phyloP scores from a whole-genome alignment of 1,140 invertebrate genomes.

The Drosophila bocki region DNA sequence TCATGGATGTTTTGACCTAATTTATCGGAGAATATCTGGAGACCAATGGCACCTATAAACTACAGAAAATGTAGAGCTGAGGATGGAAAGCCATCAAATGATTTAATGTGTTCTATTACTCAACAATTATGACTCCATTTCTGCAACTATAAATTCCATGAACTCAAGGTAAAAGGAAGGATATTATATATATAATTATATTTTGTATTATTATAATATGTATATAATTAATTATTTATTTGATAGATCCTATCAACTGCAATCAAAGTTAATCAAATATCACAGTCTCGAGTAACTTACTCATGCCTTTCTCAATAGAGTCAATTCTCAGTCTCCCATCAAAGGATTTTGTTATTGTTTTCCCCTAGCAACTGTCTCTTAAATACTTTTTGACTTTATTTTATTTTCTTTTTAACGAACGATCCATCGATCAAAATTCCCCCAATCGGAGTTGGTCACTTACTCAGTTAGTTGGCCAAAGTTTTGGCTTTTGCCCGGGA shows the following conservation, averaged over 20 bases:
- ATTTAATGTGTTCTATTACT: not conserved
- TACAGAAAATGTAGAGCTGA: no score
- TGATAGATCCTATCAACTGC: not conserved
- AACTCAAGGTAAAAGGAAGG: no score
- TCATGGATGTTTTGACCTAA: conserved; percentile 30
- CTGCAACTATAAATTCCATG: no score
- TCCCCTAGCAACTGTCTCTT: not conserved
- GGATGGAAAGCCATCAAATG: no score
- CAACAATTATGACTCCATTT: not conserved
- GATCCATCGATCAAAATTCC: conserved; percentile 29
- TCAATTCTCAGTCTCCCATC: not conserved
- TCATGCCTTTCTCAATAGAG: not conserved
- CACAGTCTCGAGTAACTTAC: not conserved
- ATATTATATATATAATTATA: no score
- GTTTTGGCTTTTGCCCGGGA: conserved; percentile 10
- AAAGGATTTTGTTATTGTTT: not conserved
- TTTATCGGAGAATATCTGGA: not conserved
- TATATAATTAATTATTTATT: not conserved
- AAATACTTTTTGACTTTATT: not conserved
- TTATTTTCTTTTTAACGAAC: not conserved
- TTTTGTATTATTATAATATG: no score
- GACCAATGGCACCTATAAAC: conserved; percentile 7
- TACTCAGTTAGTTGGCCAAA: conserved; percentile 13
- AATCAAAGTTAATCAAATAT: not conserved
- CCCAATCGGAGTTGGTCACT: conserved; percentile 4